Percentiles rank a stretch among this genome's conserved stretches.
Conservation (phyloP, 2,113 vertebrate genomes). For the Tupaia tana region DNA sequence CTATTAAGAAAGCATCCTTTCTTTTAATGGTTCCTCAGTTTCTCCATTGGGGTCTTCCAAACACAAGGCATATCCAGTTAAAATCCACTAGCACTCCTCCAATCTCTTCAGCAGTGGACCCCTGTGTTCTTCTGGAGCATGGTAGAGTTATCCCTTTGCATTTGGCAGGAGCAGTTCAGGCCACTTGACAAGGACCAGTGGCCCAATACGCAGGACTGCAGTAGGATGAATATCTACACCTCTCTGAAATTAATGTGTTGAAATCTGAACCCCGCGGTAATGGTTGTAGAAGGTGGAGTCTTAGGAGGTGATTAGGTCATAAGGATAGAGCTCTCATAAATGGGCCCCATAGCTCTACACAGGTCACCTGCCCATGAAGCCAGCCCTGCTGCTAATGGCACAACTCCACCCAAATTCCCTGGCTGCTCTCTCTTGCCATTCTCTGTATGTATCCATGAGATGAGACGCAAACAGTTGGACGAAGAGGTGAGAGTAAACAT, state of each 20-base stretch:
- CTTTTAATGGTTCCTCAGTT: fast-evolving
- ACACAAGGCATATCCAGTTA: fast-evolving
- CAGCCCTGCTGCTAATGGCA: fast-evolving
- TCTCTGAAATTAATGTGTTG: no score
- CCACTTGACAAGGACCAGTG: neutral
- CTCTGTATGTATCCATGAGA: fast-evolving
- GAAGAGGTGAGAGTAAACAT: fast-evolving
- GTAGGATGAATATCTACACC: neutral
- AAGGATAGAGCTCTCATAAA: no score
- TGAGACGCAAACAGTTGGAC: fast-evolving
- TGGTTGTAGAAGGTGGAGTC: neutral
- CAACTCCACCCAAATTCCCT: fast-evolving
- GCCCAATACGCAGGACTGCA: no score
- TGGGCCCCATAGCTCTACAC: fast-evolving
- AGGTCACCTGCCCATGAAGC: fast-evolving
- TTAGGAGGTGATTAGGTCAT: neutral
- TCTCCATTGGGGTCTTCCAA: neutral
- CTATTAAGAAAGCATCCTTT: fast-evolving
- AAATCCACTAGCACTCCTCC: fast-evolving
- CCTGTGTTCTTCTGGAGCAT: neutral
- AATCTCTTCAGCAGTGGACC: fast-evolving
- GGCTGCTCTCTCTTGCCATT: neutral
- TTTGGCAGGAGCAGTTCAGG: fast-evolving
- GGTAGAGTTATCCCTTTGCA: neutral
- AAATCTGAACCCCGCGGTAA: no score